These are phyloP conservation scores for Holocentrus rufus DNA, from an alignment of 2,797 vertebrate species.

Conservation along the genomic window DNA sequence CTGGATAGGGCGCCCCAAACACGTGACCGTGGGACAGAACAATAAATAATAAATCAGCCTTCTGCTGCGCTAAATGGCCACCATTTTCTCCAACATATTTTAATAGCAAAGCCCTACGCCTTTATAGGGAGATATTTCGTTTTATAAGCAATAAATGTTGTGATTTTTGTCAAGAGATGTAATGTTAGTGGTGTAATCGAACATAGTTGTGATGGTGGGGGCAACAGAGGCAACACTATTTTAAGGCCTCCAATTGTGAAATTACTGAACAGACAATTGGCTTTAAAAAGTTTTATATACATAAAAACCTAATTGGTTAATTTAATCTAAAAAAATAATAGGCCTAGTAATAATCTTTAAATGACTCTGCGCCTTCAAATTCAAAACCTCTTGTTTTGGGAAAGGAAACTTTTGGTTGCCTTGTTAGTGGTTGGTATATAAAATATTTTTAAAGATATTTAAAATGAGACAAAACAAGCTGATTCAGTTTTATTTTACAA, in stretches of 20 bases:
- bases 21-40: constrained; percentile 95
- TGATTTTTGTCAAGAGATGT: constrained; percentile 86
- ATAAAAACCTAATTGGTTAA: constrained; percentile 38
- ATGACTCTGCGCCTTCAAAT: no score
- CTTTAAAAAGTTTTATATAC: constrained; percentile 18
- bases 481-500: constrained; percentile 30
- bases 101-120: constrained; percentile 93
- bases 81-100: constrained; percentile 96
- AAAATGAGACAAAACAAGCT: constrained; percentile 22
- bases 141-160: constrained; percentile 88
- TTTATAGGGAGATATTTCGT: constrained; percentile 91
- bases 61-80: constrained; percentile 92
- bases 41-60: constrained; percentile 99
- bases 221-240: constrained; percentile 5
- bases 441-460: constrained; percentile 16
- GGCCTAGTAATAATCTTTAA: no score
- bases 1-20: constrained; percentile 89
- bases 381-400: constrained; percentile 19
- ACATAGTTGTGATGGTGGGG: constrained; percentile 21
- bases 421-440: constrained; percentile 2
- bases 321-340: constrained; percentile 32
- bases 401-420: background rate
- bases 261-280: constrained; percentile 27
- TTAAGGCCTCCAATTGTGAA: constrained; percentile 42
- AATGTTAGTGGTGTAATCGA: constrained; percentile 48